phyloP scores from a whole-genome alignment of 2,113 vertebrate genomes.

The Aplodontia rufa region DNA sequence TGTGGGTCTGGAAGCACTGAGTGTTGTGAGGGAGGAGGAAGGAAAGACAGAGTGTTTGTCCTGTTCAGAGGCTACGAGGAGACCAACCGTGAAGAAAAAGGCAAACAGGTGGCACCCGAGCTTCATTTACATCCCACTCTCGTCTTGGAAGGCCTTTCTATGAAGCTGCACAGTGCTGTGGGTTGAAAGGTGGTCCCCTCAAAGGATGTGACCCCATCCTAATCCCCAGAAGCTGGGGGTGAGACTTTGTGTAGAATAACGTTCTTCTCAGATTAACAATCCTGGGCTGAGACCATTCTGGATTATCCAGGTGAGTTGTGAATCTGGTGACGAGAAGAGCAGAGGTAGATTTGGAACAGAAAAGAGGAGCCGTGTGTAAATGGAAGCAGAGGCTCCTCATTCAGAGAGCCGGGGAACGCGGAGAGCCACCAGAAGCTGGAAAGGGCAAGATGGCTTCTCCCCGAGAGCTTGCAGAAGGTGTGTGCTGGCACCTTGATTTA shows the following conservation, averaged over 20 bases:
- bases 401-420: not conserved
- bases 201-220: not conserved
- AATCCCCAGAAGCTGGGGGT: not conserved
- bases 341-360: not conserved
- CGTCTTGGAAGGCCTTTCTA: not conserved
- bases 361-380: not conserved
- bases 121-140: not conserved
- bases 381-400: not conserved
- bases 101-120: not conserved
- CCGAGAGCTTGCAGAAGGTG: not conserved
- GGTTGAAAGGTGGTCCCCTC: not conserved
- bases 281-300: not conserved
- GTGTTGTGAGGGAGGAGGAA: not conserved
- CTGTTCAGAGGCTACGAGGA: not conserved
- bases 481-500: accelerated
- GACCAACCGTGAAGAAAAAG: not conserved
- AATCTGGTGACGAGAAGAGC: not conserved
- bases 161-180: not conserved
- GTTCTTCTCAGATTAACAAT: not conserved
- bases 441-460: not conserved
- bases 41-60: not conserved
- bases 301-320: not conserved
- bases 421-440: not conserved
- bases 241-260: not conserved
- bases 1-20: not conserved